Conservation (phyloP, 2,888 invertebrate genomes). For the Philaethria dido region DNA sequence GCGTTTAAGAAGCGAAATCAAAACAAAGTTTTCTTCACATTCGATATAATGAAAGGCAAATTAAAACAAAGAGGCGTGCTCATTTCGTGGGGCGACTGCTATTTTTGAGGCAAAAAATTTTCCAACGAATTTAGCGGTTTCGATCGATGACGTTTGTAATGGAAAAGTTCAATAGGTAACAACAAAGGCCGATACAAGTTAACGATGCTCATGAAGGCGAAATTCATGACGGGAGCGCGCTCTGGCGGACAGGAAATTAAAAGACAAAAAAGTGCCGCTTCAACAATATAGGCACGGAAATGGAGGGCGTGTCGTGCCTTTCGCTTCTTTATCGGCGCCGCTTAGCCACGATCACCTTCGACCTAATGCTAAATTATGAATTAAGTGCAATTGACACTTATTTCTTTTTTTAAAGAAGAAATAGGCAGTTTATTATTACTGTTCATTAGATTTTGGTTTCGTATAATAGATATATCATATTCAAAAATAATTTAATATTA, state of each 20-base stretch:
- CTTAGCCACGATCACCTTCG: conserved; percentile 59
- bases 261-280: conserved; percentile 80
- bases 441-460: not conserved
- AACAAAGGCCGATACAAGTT: conserved; percentile 80
- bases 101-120: conserved; percentile 60
- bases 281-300: conserved; percentile 78
- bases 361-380: conserved; percentile 35
- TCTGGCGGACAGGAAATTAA: conserved; percentile 81
- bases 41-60: conserved; percentile 67
- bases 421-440: not conserved
- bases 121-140: conserved; percentile 77
- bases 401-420: conserved; percentile 1
- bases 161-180: conserved; percentile 81
- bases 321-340: conserved; percentile 59
- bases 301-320: conserved; percentile 68
- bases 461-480: no score
- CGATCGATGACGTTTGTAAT: conserved; percentile 78
- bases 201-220: conserved; percentile 80
- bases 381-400: conserved; percentile 33
- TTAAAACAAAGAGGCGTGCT: conserved; percentile 59
- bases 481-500: no score
- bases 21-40: conserved; percentile 63
- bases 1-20: conserved; percentile 53
- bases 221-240: conserved; percentile 76
- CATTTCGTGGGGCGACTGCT: conserved; percentile 60